Evolutionary conservation across 2,113 vertebrate genomes (phyloP).

Genomic region (Melanotaenia duboulayi): DNA sequence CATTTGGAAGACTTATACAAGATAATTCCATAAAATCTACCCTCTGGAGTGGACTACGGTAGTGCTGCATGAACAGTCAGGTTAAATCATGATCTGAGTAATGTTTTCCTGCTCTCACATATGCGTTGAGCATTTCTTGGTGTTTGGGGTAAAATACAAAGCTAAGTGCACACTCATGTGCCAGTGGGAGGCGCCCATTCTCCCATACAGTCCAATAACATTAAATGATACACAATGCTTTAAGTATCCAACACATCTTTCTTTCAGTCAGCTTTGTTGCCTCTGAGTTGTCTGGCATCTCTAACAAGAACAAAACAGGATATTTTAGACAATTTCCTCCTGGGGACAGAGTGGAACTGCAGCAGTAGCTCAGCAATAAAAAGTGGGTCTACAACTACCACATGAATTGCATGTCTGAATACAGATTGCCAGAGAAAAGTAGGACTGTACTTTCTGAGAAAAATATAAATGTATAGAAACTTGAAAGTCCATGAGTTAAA

Average conservation of each 20-base stretch:
- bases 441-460: slow-evolving; percentile 1
- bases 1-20: slow-evolving; percentile 41
- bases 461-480: slow-evolving; percentile 1
- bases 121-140: slow-evolving; percentile 15
- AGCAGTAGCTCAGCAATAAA: slow-evolving; percentile 13
- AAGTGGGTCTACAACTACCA: slow-evolving; percentile 4
- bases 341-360: slow-evolving; percentile 12
- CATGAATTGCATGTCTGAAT: background rate
- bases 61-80: slow-evolving; percentile 21
- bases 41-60: slow-evolving; percentile 20
- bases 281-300: slow-evolving; percentile 20
- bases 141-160: slow-evolving; percentile 21
- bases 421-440: slow-evolving; percentile 10
- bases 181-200: background rate
- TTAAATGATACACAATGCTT: background rate
- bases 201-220: background rate
- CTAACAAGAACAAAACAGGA: slow-evolving; percentile 31
- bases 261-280: background rate
- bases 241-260: background rate
- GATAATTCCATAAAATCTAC: slow-evolving; percentile 57
- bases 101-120: slow-evolving; percentile 5
- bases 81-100: slow-evolving; percentile 21
- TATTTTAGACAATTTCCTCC: slow-evolving; percentile 21
- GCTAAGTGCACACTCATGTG: background rate
- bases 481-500: slow-evolving; percentile 26